These are phyloP conservation scores for Mormyrops boulengeri DNA, from an alignment of 2,797 vertebrate genomes.

Conservation along the genomic window DNA sequence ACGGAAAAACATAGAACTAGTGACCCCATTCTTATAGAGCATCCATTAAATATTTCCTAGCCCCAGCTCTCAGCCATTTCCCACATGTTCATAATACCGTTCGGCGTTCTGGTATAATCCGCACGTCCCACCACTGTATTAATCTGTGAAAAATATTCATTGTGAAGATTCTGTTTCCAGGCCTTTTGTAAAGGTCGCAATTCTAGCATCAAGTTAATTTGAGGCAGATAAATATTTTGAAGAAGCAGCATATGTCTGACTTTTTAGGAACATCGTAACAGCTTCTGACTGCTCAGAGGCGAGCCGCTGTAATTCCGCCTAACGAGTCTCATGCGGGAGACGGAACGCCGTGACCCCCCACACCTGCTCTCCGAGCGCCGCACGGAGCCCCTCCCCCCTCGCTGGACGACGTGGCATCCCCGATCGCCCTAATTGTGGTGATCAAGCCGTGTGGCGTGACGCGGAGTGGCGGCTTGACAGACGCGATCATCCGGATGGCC, in stretches of 20 bases:
- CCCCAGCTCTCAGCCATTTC: constrained; percentile 34
- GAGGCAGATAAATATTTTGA: constrained; percentile 3
- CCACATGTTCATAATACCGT: constrained; percentile 34
- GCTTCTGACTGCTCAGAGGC: neutral
- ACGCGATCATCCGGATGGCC: constrained; percentile 66
- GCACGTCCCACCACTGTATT: constrained; percentile 1
- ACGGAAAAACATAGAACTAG: neutral
- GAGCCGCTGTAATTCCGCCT: neutral
- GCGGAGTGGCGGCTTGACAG: constrained; percentile 71
- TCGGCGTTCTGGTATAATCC: neutral
- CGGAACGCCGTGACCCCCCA: neutral
- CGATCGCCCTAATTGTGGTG: constrained; percentile 61
- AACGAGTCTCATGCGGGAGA: constrained; percentile 20
- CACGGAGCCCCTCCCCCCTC: neutral
- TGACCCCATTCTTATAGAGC: constrained; percentile 27
- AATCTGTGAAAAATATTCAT: neutral
- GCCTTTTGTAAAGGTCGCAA: neutral
- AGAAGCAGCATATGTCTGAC: neutral
- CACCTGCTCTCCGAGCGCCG: constrained; percentile 24
- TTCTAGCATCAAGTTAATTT: neutral
- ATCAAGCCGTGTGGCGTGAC: constrained; percentile 59
- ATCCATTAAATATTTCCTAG: constrained; percentile 31
- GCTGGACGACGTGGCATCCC: constrained; percentile 33
- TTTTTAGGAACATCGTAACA: neutral
- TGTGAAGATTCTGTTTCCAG: neutral